Evolutionary conservation across 2,888 invertebrate species (phyloP).

Genomic region (Stramonita haemastoma): DNA sequence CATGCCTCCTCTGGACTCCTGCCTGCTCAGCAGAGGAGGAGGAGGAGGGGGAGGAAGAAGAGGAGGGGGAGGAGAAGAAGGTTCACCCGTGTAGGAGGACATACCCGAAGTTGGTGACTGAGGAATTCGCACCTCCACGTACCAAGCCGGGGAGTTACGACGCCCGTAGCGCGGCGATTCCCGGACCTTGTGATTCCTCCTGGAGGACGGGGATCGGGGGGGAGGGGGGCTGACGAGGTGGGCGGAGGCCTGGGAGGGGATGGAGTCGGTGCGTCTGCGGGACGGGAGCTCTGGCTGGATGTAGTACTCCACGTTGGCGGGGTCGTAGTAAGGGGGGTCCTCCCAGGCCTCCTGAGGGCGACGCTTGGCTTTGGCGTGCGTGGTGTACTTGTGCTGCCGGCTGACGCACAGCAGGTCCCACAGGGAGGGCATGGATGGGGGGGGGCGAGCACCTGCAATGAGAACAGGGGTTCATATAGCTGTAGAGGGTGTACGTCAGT

Average conservation of each 20-base stretch:
- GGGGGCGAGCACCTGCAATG: too few species aligned
- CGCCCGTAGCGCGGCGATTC: neutral
- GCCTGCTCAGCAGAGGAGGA: neutral
- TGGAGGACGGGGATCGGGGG: neutral
- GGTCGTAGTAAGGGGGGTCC: neutral
- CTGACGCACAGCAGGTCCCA: conserved; percentile 36
- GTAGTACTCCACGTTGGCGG: conserved; percentile 7
- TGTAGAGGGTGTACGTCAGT: neutral
- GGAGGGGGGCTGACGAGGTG: neutral
- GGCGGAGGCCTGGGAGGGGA: neutral
- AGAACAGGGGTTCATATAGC: neutral
- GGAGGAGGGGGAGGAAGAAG: neutral
- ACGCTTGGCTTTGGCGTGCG: neutral
- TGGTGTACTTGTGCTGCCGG: conserved; percentile 30
- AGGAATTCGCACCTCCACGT: neutral
- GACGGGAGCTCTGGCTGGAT: neutral
- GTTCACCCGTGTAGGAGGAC: neutral
- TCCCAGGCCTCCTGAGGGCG: neutral
- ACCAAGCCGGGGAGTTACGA: neutral
- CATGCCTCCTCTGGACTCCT: neutral
- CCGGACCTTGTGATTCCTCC: neutral
- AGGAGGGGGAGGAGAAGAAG: too few species aligned
- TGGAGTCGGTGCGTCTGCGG: neutral
- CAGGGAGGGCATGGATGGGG: conserved; percentile 15
- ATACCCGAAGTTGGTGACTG: neutral